phyloP scores from a whole-genome alignment of 2,797 vertebrate species.

The Cynodonichthys magdalenae region DNA sequence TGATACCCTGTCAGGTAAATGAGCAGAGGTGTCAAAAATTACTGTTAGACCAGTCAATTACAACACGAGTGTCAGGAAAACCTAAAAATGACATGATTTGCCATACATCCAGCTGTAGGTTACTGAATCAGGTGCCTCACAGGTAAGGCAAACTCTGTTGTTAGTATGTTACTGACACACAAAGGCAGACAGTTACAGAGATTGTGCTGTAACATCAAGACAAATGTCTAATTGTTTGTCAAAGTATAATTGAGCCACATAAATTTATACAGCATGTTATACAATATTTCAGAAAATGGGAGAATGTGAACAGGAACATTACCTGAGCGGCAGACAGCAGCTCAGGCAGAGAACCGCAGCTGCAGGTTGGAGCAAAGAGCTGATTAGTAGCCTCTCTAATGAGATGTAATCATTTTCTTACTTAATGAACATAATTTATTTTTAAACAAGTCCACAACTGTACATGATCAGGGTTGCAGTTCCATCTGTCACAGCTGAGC shows the following conservation, averaged over 20 bases:
- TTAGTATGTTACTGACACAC: background rate
- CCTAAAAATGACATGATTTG: background rate
- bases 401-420: constrained; percentile 35
- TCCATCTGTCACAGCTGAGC: constrained; percentile 15
- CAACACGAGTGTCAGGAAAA: constrained; percentile 14
- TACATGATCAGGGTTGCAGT: constrained; percentile 8
- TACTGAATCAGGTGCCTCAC: too few species aligned
- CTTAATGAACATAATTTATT: constrained; percentile 31
- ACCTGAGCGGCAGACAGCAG: constrained; percentile 7
- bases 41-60: constrained; percentile 15
- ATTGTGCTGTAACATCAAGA: constrained; percentile 5
- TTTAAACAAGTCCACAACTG: constrained; percentile 19
- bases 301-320: constrained; percentile 2
- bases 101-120: too few species aligned
- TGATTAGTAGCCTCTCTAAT: constrained; percentile 36
- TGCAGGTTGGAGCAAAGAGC: constrained; percentile 26
- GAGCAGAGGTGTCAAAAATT: constrained; percentile 7
- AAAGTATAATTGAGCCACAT: background rate
- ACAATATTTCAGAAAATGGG: background rate
- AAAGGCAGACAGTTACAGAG: background rate
- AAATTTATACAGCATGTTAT: too few species aligned
- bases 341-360: constrained; percentile 23
- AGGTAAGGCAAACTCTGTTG: too few species aligned
- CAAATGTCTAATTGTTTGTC: background rate
- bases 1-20: background rate